These are phyloP conservation scores for Conchocele bisecta DNA, from an alignment of 2,888 invertebrate genomes.

Conservation along the genomic window DNA sequence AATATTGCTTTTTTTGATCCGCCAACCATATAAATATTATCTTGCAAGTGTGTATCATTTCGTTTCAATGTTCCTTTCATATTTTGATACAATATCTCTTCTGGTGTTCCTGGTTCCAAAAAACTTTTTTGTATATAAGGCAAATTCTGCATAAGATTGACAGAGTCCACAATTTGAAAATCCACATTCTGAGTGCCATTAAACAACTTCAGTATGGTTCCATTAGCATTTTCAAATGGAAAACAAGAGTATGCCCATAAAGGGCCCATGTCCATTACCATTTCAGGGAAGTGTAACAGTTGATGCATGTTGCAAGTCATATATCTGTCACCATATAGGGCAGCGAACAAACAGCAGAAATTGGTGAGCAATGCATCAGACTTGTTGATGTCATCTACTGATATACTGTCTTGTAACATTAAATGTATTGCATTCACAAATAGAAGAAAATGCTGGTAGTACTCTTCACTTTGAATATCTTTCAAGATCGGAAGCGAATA, in stretches of 20 bases:
- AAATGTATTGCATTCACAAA: slow-evolving; percentile 50
- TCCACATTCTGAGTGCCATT: slow-evolving; percentile 56
- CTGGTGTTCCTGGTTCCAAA: neutral
- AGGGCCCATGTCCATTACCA: slow-evolving; percentile 48
- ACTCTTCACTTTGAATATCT: slow-evolving; percentile 32
- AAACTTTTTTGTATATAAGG: neutral
- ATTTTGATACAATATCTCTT: neutral
- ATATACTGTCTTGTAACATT: slow-evolving; percentile 28
- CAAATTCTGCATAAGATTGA: slow-evolving; percentile 35
- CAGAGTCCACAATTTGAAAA: slow-evolving; percentile 28
- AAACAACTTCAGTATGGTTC: slow-evolving; percentile 26
- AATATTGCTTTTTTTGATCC: neutral
- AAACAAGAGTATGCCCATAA: slow-evolving; percentile 57
- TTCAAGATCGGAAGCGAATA: slow-evolving; percentile 50
- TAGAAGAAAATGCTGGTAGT: slow-evolving; percentile 35
- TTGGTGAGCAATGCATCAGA: slow-evolving; percentile 27
- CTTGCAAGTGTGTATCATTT: neutral
- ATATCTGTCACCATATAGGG: slow-evolving; percentile 47
- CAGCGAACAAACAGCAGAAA: slow-evolving; percentile 42
- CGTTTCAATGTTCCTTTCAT: slow-evolving; percentile 2
- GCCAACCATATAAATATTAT: slow-evolving; percentile 7
- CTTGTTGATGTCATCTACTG: slow-evolving; percentile 16
- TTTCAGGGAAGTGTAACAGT: slow-evolving; percentile 41
- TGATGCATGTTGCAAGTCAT: slow-evolving; percentile 47
- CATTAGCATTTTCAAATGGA: slow-evolving; percentile 47